A percentile compares a stretch with the other conserved stretches of the same genome.
Conservation (phyloP, 2,888 invertebrate species). For the Dioctria rufipes region DNA sequence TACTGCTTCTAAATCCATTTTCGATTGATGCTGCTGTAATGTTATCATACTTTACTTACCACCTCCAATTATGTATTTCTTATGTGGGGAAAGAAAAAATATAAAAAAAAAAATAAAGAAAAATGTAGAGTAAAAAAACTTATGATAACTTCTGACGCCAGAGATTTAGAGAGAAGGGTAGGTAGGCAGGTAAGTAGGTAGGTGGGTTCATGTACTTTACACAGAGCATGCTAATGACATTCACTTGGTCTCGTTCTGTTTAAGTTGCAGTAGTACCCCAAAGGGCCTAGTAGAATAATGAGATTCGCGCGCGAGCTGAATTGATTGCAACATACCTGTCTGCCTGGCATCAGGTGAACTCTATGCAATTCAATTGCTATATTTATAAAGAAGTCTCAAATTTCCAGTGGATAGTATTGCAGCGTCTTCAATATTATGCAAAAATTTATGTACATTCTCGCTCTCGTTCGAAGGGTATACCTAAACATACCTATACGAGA, state of each 20-base stretch:
- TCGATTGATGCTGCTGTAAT: background rate
- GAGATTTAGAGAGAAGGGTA: constrained; percentile 40
- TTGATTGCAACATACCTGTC: constrained; percentile 37
- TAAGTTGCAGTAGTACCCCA: constrained; percentile 52
- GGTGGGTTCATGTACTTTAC: background rate
- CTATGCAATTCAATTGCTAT: background rate
- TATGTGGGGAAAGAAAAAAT: background rate
- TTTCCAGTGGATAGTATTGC: constrained; percentile 36
- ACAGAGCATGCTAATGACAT: constrained; percentile 55
- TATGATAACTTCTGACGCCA: background rate
- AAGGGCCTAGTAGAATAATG: constrained; percentile 53
- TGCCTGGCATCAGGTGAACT: constrained; percentile 38
- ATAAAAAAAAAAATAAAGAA: background rate
- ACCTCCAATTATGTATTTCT: background rate
- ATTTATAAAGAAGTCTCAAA: constrained; percentile 37
- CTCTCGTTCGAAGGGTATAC: no score
- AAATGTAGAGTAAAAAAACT: background rate
- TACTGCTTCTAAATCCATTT: background rate
- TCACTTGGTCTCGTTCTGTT: constrained; percentile 62
- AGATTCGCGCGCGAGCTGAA: constrained; percentile 28
- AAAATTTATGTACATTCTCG: background rate
- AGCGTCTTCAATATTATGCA: constrained; percentile 54
- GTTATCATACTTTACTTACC: background rate
- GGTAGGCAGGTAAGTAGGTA: no score
- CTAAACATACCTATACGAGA: background rate